phyloP scores from a whole-genome alignment of 2,113 vertebrate genomes.

The Herpailurus yagouaroundi region DNA sequence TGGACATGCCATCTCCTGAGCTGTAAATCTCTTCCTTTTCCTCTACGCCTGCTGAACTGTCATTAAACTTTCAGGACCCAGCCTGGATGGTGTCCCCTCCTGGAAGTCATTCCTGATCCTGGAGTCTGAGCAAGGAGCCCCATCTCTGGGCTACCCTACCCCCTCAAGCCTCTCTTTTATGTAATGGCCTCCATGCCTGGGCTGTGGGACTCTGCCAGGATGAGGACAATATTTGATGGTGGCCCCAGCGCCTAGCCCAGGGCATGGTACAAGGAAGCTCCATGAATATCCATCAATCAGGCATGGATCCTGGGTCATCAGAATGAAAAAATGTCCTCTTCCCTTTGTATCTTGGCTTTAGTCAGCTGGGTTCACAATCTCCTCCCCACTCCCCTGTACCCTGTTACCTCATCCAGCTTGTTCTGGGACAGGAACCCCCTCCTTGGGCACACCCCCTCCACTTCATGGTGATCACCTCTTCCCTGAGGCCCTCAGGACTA shows the following conservation, averaged over 20 bases:
- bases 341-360: not conserved
- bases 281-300: not conserved
- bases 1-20: accelerated
- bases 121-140: not conserved
- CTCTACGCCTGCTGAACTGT: not conserved
- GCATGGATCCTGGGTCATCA: not conserved
- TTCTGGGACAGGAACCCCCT: not conserved
- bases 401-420: not conserved
- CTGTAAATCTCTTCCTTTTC: not conserved
- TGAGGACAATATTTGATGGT: too few relatives aligned
- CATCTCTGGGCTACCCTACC: not conserved
- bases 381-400: not conserved
- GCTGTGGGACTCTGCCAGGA: not conserved
- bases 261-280: not conserved
- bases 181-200: not conserved
- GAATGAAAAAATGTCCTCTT: not conserved
- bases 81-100: not conserved
- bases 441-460: not conserved
- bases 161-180: not conserved
- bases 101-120: not conserved
- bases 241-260: not conserved
- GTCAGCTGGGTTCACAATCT: not conserved
- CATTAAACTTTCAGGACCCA: not conserved
- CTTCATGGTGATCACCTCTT: not conserved
- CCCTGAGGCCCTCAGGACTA: not conserved